These are phyloP conservation scores for Paradisaea rubra DNA, from an alignment of 2,113 vertebrate species.

Conservation along the genomic window DNA sequence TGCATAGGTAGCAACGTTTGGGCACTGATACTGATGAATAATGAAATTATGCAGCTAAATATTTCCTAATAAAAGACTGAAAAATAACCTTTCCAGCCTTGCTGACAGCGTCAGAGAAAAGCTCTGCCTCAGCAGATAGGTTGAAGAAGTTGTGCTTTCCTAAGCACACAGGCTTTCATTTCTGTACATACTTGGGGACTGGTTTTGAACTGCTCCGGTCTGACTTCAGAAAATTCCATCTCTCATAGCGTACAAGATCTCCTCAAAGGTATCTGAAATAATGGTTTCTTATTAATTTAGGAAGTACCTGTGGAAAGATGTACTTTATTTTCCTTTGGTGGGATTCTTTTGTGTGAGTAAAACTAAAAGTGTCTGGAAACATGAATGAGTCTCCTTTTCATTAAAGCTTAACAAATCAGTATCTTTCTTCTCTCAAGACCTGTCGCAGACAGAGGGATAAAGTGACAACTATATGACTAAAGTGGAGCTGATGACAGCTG, in stretches of 20 bases:
- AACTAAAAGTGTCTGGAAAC: not conserved
- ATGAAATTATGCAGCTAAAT: not conserved
- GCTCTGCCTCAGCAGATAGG: not conserved
- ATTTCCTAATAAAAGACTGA: not conserved
- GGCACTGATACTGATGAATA: not conserved
- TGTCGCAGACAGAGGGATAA: not conserved
- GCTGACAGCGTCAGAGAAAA: not conserved
- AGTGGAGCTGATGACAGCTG: slow-evolving; percentile 26
- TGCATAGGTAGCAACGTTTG: not conserved
- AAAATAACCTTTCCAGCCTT: not conserved
- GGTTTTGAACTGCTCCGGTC: not conserved
- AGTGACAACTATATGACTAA: not conserved
- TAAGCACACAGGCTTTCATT: not conserved
- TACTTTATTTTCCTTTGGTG: not conserved
- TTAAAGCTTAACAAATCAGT: not conserved
- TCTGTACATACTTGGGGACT: not conserved
- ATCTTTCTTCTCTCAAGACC: slow-evolving; percentile 1
- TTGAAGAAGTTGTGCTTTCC: not conserved
- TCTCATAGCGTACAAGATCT: not conserved
- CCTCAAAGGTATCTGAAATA: not conserved
- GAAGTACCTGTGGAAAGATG: not conserved
- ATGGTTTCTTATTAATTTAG: not conserved
- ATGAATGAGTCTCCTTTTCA: not conserved
- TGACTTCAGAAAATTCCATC: not conserved
- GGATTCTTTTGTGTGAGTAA: not conserved